Evolutionary conservation across 2,797 vertebrate genomes (phyloP), one percentile per base, ranked within the genome.

Genomic region (Chelonia mydas): DNA sequence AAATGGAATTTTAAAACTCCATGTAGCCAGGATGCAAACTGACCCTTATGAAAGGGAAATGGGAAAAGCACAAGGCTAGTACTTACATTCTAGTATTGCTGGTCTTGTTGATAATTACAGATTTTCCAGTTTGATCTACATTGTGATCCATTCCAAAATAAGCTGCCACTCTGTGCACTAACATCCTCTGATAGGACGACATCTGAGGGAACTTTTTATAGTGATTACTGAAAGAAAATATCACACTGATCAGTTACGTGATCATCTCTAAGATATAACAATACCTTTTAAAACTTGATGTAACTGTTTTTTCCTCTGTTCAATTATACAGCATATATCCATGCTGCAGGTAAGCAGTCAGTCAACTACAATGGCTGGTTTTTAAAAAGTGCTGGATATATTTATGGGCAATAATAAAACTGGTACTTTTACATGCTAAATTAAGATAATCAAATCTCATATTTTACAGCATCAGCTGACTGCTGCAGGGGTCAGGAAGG

Each of bases 71-170:
- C 61, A 89, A 59, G 2, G 1, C 13, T 33, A 72, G 57, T 86
- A 97, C 98, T 99, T 99, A 99, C 99, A 99, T 99, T 98, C 99
- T 99, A 15, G 99, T 99, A 98, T 98, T 99, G 98, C 98, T 98
- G 92, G 99, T 99, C 98, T 99, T 99, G 98, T 99, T 99, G 98
- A 99, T 99, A 98, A 99, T 99, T 81, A 99, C 99, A 81, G 99
- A 99, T 98, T 99, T 99, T 93, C 99, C 99, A 86, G 99, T 99
- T 97, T 99, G 99, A 98, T 99, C 99, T 95, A 99, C 99, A n/a
- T 99, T 99, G 97, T 99, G 99, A 97, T 99, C 99, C 99, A 99
- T 98, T 92, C 99, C 99, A 93, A 99, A 99, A 98, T 99, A 99
- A 94, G 99, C 99, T 12, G 99, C 99, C 96, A 99, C 99, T 91